A percentile compares a stretch with the other conserved stretches of the same genome.
Conservation (phyloP, 1,140 invertebrate species). For the Brachystomella parvula region DNA sequence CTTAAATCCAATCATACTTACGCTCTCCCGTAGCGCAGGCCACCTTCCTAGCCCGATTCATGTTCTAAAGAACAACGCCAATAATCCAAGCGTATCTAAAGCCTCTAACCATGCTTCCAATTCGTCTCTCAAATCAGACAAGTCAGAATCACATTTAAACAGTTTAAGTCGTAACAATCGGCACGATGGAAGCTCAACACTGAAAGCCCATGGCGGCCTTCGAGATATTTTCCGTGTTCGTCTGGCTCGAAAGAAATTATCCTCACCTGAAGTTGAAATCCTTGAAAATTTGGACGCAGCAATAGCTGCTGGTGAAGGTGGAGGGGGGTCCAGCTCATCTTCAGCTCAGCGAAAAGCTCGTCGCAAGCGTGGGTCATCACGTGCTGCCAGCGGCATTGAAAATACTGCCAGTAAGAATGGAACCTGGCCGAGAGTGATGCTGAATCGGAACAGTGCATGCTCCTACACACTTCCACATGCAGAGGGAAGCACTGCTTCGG, state of each 20-base stretch:
- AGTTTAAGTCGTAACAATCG: not conserved
- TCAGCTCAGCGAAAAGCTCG: conserved; percentile 24
- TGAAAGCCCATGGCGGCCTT: conserved; percentile 17
- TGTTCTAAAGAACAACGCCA: conserved; percentile 16
- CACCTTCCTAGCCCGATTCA: conserved; percentile 35
- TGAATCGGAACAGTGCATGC: conserved; percentile 29
- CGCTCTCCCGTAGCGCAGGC: conserved; percentile 32
- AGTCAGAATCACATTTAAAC: conserved; percentile 24
- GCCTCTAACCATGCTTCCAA: conserved; percentile 29
- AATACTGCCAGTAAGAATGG: conserved; percentile 27
- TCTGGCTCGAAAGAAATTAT: conserved; percentile 33
- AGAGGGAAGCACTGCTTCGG: not conserved
- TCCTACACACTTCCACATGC: conserved; percentile 36
- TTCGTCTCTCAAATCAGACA: conserved; percentile 37
- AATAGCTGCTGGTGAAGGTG: conserved; percentile 31
- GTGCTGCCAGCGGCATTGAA: conserved; percentile 7
- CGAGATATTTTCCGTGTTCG: conserved; percentile 34
- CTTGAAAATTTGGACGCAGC: conserved; percentile 34
- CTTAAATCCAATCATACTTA: conserved; percentile 36
- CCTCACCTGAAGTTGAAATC: conserved; percentile 31
- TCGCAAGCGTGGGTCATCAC: conserved; percentile 25
- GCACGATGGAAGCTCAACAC: conserved; percentile 3
- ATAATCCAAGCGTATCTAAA: conserved; percentile 17
- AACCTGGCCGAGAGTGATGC: conserved; percentile 36
- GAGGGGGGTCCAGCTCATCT: conserved; percentile 8